Base-by-base conservation (phyloP, 2,888 invertebrate species). In the Epinotia brunnichana region DNA sequence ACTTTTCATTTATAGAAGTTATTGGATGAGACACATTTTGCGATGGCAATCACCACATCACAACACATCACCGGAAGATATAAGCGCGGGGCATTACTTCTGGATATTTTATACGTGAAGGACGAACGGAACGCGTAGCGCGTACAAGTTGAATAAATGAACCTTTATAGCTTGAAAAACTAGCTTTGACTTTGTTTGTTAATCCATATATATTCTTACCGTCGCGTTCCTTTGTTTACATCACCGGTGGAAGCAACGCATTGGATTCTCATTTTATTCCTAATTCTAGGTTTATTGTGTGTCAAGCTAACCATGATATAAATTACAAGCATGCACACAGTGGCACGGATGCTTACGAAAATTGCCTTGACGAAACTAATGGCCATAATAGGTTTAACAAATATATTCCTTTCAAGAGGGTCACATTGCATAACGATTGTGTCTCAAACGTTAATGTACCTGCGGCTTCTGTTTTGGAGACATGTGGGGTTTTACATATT, bases 321-420 rank as follows among this genome's bases (percentile, higher is more conserved):
- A 68, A 73, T 73, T 68, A 73, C 68, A 68, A 73, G 62, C 62
- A 59, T 76, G 74, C 75, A 60, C 64, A 41, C 74, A 77, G 76
- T 79, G 78, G 80, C 84, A 83, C 86, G 85, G 87, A 85, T 84
- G 80, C 83, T 90, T 87, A 87, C 89, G 87, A 91, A 89, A 90
- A 90, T 78, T 79, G 76, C 90, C 91, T 92, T 92, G 91, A 88
- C 87, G 87, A 85, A 87, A 83, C 86, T 87, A 88, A 86, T 83
- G 81, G 85, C 76, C 82, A 88, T 88, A 90, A 91, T 86, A 85
- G 80, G 82, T 89, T 87, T 81, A 80, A 86, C 89, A 92, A 91
- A 92, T 87, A 91, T 87, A 88, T 89, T 86, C 83, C 87, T 87
- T 82, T 83, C 83, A 85, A 85, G 82, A 84, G 79, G 82, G 82